Percentiles rank a stretch among this genome's conserved stretches.
These are phyloP conservation scores for Girardinichthys multiradiatus DNA, from an alignment of 2,113 vertebrate species.

Conservation along the genomic window DNA sequence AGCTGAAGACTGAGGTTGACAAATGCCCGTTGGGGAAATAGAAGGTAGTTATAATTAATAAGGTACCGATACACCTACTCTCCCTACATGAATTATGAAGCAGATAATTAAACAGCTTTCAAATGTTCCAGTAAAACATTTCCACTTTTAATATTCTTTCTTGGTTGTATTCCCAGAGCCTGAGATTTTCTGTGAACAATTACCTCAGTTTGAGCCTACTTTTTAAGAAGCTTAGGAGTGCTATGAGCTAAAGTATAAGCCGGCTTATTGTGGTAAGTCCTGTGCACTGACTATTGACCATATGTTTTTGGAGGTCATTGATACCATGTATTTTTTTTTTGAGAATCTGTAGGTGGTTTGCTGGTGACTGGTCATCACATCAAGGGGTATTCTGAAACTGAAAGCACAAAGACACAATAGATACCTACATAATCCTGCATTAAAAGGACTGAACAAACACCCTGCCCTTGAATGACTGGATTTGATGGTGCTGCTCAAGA, in stretches of 20 bases:
- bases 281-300: conserved; percentile 71
- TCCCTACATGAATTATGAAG: conserved; percentile 13
- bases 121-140: conserved; percentile 33
- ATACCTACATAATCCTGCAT: conserved; percentile 1
- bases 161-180: conserved; percentile 54
- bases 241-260: conserved; percentile 76
- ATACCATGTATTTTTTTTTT: conserved; percentile 41
- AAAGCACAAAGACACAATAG: conserved; percentile 13
- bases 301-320: conserved; percentile 47
- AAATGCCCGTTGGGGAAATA: conserved; percentile 17
- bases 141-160: conserved; percentile 33
- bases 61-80: not conserved
- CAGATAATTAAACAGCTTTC: conserved; percentile 41
- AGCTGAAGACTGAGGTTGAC: conserved; percentile 21
- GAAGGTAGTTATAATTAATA: conserved; percentile 7
- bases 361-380: conserved; percentile 23
- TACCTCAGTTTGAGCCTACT: conserved; percentile 76
- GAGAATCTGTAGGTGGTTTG: conserved; percentile 32
- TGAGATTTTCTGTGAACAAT: conserved; percentile 70
- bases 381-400: conserved; percentile 19
- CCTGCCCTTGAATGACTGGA: conserved; percentile 26
- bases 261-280: conserved; percentile 71
- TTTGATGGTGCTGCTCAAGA: conserved; percentile 34
- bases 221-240: conserved; percentile 76
- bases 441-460: conserved; percentile 26